Percentiles rank a stretch among this genome's conserved stretches.
Conservation (phyloP, 2,113 vertebrate genomes). For the Eurystomus gularis region DNA sequence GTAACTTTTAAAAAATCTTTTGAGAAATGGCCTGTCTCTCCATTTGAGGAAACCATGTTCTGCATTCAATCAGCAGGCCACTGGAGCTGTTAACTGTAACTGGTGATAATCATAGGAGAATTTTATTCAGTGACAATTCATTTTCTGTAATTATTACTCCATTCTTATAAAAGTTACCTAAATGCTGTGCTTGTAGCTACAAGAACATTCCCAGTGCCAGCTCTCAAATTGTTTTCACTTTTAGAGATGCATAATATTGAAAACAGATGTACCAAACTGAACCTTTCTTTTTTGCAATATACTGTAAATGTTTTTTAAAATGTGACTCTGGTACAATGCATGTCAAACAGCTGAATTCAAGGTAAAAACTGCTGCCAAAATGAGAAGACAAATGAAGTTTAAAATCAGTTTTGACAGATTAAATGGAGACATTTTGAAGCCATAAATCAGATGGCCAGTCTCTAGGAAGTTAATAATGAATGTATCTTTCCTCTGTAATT, state of each 20-base stretch:
- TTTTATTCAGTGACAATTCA: slow-evolving; percentile 87
- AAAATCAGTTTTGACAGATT: slow-evolving; percentile 87
- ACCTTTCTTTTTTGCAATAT: slow-evolving; percentile 13
- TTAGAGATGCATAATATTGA: slow-evolving; percentile 85
- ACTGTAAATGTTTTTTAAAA: slow-evolving; percentile 80
- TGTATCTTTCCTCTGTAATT: slow-evolving; percentile 62
- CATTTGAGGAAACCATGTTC: neutral
- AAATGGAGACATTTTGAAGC: slow-evolving; percentile 84
- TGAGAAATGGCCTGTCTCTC: neutral
- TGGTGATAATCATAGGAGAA: slow-evolving; percentile 78
- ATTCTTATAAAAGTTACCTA: slow-evolving; percentile 86
- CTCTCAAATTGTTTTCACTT: slow-evolving; percentile 85
- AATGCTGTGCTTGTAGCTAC: slow-evolving; percentile 80
- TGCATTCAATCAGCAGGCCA: slow-evolving; percentile 83
- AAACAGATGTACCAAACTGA: slow-evolving; percentile 89
- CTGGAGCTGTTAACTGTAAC: slow-evolving; percentile 76
- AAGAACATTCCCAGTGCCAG: slow-evolving; percentile 79
- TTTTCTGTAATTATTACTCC: slow-evolving; percentile 88
- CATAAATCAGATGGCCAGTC: slow-evolving; percentile 84
- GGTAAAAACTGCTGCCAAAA: slow-evolving; percentile 85
- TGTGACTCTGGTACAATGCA: slow-evolving; percentile 79
- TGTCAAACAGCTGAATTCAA: slow-evolving; percentile 83
- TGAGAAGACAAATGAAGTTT: slow-evolving; percentile 86
- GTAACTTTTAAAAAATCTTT: neutral
- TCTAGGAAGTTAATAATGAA: slow-evolving; percentile 85